Base-by-base conservation (phyloP, 1,140 invertebrate species). In the Archivesica marissinica region DNA sequence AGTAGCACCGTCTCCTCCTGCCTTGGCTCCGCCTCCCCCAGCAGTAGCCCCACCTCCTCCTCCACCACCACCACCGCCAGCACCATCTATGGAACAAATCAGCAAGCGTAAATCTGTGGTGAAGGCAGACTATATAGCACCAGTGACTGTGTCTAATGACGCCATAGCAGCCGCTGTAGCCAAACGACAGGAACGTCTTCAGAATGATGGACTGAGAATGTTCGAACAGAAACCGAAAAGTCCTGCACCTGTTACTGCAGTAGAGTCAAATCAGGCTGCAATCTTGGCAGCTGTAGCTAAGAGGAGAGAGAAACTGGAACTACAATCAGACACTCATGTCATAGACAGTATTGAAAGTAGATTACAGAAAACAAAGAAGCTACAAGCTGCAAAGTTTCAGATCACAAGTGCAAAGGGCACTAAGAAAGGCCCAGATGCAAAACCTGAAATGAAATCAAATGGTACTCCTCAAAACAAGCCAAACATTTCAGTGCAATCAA, bases 351-450 rank as follows among this genome's bases (percentile, higher is more conserved):
- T 93, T 38, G 92, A 93, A 84, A 86, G 88, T n/a, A 86, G 86
- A 61, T 80, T 93, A 35, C 89, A 93, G 59, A 91, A 91, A 87
- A 92, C 91, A 28, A 92, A 92, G 86, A 93, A 92, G 83, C 79
- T 93, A 28, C 92, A 93, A 59, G 88, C 91, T 17, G 88, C 89
- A 61, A 93, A 92, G 79, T 89, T 88, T 61, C 88, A 86, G 30
- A 85, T 88, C 41, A 64, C 88, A 50, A 86, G 88, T 86, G 77
- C 17, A 47, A 85, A 86, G 39, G 47, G n/a, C 59, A 56, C 76
- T 15, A 89, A 85, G 33, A 84, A 64, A 66, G 79, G 76, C 25
- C 66, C 64, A 25, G 81, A 84, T 3, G 50, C 47, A 59, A 85
- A 83, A 66, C 56, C 79, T 25, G 70, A 81, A 33, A 80, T 86